These are phyloP conservation scores for Hypothenemus hampei DNA, from an alignment of 1,140 invertebrate genomes.

Conservation along the genomic window DNA sequence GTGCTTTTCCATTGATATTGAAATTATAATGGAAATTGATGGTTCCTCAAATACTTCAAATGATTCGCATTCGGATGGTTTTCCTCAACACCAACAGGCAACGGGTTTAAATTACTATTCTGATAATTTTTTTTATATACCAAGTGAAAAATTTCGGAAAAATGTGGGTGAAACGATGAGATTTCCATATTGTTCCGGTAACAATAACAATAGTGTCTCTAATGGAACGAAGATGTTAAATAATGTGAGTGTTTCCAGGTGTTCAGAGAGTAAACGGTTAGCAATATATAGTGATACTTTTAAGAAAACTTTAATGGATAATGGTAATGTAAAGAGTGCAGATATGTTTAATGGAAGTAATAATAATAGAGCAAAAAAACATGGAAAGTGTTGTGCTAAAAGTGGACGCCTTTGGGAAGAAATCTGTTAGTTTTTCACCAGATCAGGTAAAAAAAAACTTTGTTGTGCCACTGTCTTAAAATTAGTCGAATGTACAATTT, in stretches of 20 bases:
- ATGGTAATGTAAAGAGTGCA: slow-evolving; percentile 17
- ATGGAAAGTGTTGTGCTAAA: slow-evolving; percentile 37
- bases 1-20: too few relatives aligned
- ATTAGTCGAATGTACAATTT: too few relatives aligned
- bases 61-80: slow-evolving; percentile 37
- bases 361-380: slow-evolving; percentile 28
- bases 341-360: slow-evolving; percentile 10
- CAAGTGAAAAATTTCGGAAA: slow-evolving; percentile 34
- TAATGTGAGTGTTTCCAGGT: slow-evolving; percentile 23
- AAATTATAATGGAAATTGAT: slow-evolving; percentile 44
- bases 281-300: slow-evolving; percentile 31
- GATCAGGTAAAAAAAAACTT: slow-evolving; percentile 42
- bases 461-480: too few relatives aligned
- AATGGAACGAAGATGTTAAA: slow-evolving; percentile 10
- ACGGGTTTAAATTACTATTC: slow-evolving; percentile 37
- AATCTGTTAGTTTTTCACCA: slow-evolving; percentile 42
- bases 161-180: slow-evolving; percentile 20
- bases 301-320: slow-evolving; percentile 35
- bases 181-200: slow-evolving; percentile 14
- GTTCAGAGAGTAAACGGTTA: slow-evolving; percentile 29
- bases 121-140: slow-evolving; percentile 38
- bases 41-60: slow-evolving; percentile 39
- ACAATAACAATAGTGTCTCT: slow-evolving; percentile 1
- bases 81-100: slow-evolving; percentile 15
- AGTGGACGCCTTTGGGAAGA: slow-evolving; percentile 41